These are phyloP conservation scores for Drosophila niveifrons DNA, from an alignment of 2,888 invertebrate genomes.

Conservation along the genomic window DNA sequence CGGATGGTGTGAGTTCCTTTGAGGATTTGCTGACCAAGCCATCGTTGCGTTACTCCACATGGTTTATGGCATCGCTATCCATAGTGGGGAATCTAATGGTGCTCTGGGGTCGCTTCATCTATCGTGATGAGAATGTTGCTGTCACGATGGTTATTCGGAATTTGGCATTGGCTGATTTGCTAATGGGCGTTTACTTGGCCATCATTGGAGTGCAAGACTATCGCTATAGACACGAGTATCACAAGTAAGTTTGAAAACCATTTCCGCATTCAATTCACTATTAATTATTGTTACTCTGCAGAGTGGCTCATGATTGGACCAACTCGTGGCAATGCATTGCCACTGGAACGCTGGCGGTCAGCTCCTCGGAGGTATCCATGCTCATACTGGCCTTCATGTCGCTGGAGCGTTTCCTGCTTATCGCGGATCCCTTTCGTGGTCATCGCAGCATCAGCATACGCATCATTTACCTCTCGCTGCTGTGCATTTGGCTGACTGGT, in stretches of 20 bases:
- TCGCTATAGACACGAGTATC: constrained; percentile 87
- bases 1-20: constrained; percentile 89
- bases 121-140: constrained; percentile 88
- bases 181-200: constrained; percentile 89
- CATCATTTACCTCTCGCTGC: constrained; percentile 86
- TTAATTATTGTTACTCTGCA: constrained; percentile 17
- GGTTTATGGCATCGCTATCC: constrained; percentile 88
- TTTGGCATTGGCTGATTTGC: constrained; percentile 88
- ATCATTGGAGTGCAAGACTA: constrained; percentile 88
- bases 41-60: constrained; percentile 87
- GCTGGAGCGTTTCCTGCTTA: constrained; percentile 88
- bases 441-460: constrained; percentile 87
- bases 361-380: constrained; percentile 90
- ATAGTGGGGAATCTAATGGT: constrained; percentile 88
- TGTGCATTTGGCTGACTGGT: constrained; percentile 88
- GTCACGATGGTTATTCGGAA: constrained; percentile 89
- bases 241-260: constrained; percentile 75
- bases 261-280: not conserved
- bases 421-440: constrained; percentile 87
- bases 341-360: constrained; percentile 88
- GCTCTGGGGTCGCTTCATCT: constrained; percentile 87
- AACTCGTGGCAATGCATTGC: constrained; percentile 88
- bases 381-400: constrained; percentile 90
- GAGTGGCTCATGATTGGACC: constrained; percentile 88
- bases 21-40: constrained; percentile 87